Evolutionary conservation across 2,797 vertebrate species (phyloP).

Genomic region (Oreonectes daqikongensis): DNA sequence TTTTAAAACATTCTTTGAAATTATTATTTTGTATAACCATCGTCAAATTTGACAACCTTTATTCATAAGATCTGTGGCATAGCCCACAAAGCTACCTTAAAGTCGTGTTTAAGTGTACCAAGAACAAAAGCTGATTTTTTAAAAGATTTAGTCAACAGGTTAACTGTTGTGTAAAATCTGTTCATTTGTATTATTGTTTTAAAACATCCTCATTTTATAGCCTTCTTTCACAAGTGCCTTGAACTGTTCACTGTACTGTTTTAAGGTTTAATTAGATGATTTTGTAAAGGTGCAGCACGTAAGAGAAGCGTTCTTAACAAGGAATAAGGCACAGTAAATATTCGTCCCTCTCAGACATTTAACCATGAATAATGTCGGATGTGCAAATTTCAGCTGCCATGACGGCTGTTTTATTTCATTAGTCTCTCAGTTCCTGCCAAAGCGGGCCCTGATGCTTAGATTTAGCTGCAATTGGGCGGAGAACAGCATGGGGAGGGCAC

Average conservation of each 20-base stretch:
- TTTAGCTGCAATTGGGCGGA: constrained; percentile 17
- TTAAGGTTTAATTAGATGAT: background rate
- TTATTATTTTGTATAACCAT: too few species aligned
- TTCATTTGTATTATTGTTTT: background rate
- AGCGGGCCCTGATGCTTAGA: constrained; percentile 32
- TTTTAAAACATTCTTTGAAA: too few species aligned
- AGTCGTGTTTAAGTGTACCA: too few species aligned
- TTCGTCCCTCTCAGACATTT: constrained; percentile 26
- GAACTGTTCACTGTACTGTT: constrained; percentile 9
- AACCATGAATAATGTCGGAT: constrained; percentile 48
- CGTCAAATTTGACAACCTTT: too few species aligned
- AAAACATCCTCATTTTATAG: background rate
- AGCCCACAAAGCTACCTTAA: too few species aligned
- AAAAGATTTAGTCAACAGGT: too few species aligned
- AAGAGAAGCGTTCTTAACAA: constrained; percentile 1
- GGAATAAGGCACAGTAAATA: constrained; percentile 27
- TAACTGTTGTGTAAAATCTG: too few species aligned
- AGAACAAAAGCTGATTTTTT: too few species aligned
- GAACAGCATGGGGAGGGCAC: constrained; percentile 8
- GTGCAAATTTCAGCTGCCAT: constrained; percentile 49
- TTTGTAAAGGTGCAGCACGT: background rate
- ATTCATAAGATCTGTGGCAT: too few species aligned
- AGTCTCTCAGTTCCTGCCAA: constrained; percentile 46
- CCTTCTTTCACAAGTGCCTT: background rate
- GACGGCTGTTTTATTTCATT: constrained; percentile 53